These are phyloP conservation scores for Macrotis lagotis DNA, from an alignment of 2,113 vertebrate species.

Conservation along the genomic window DNA sequence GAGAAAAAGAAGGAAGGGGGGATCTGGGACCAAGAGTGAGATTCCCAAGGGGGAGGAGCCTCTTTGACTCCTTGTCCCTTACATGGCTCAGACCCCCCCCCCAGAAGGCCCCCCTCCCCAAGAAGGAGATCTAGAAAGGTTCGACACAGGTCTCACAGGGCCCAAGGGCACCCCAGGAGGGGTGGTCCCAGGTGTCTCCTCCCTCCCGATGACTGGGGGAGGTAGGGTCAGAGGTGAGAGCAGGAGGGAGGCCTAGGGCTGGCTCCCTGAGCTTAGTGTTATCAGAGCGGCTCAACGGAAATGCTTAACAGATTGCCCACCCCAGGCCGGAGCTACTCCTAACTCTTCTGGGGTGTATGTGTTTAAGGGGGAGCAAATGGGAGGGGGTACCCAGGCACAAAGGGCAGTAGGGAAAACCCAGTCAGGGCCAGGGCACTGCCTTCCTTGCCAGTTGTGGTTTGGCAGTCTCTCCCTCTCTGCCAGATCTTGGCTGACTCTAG, in stretches of 20 bases:
- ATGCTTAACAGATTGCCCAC: constrained; percentile 44
- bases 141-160: background rate
- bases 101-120: background rate
- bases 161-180: background rate
- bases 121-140: background rate
- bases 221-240: background rate
- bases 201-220: background rate
- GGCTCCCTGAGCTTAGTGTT: constrained; percentile 71
- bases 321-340: background rate
- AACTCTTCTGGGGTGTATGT: background rate
- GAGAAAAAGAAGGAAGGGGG: background rate
- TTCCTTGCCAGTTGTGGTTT: background rate
- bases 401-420: background rate
- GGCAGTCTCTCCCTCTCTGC: background rate
- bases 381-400: background rate
- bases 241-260: constrained; percentile 10
- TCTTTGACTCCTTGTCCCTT: background rate
- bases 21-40: background rate
- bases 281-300: constrained; percentile 70
- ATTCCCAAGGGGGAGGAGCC: background rate
- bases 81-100: background rate
- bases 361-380: background rate
- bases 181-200: background rate
- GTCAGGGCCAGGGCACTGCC: background rate
- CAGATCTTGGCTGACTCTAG: background rate